Evolutionary conservation across 2,113 vertebrate species (phyloP).

Genomic region (Ornithorhynchus anatinus): DNA sequence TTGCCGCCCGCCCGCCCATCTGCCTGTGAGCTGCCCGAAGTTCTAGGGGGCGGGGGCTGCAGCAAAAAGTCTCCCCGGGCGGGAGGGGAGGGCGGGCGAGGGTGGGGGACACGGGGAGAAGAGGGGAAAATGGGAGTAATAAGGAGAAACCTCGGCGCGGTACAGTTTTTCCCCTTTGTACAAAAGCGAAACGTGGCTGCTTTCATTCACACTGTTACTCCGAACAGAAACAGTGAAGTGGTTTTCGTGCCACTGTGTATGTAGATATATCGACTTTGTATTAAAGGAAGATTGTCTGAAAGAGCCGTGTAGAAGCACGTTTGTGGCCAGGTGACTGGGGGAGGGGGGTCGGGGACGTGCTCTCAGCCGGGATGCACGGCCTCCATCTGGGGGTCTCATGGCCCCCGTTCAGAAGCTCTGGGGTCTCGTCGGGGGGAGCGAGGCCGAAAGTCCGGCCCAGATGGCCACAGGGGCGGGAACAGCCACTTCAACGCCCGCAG

Average conservation of each 20-base stretch:
- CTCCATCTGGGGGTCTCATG: too few relatives aligned
- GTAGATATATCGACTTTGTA: slow-evolving; percentile 99
- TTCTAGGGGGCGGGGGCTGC: neutral
- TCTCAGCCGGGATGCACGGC: neutral
- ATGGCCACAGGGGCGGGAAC: too few relatives aligned
- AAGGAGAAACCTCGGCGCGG: too few relatives aligned
- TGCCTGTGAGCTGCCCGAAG: neutral
- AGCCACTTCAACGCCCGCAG: too few relatives aligned
- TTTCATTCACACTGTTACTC: slow-evolving; percentile 91
- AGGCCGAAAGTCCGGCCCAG: too few relatives aligned
- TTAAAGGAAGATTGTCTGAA: slow-evolving; percentile 99
- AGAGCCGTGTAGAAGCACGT: neutral
- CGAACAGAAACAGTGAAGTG: slow-evolving; percentile 88
- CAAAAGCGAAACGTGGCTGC: slow-evolving; percentile 84
- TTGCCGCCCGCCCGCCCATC: too few relatives aligned
- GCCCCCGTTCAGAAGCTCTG: too few relatives aligned
- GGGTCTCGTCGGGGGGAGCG: fast-evolving
- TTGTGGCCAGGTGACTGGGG: neutral
- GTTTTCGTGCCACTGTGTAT: slow-evolving; percentile 92
- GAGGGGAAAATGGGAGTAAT: neutral
- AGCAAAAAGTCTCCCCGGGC: neutral
- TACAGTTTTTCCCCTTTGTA: slow-evolving; percentile 70
- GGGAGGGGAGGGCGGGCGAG: too few relatives aligned
- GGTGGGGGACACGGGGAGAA: neutral
- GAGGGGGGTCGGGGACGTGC: neutral